phyloP scores from a whole-genome alignment of 2,113 vertebrate genomes.

The Lagopus leucura region DNA sequence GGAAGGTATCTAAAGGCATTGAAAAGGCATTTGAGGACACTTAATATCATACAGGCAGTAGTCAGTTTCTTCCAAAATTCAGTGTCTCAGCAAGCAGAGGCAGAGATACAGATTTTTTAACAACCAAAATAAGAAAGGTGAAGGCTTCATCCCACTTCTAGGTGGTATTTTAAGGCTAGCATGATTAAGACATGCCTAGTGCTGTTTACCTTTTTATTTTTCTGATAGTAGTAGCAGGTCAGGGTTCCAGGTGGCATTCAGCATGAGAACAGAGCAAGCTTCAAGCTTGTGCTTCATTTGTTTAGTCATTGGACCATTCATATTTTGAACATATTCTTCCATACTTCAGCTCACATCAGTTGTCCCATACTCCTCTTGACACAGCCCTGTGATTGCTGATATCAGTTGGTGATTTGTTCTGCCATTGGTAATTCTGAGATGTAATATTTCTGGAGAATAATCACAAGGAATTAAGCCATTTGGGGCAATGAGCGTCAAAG shows the following conservation, averaged over 20 bases:
- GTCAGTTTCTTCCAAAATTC: not conserved
- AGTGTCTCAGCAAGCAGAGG: not conserved
- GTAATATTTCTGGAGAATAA: not conserved
- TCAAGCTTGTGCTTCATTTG: not conserved
- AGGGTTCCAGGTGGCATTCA: not conserved
- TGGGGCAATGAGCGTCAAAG: not conserved
- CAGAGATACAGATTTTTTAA: not conserved
- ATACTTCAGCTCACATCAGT: not conserved
- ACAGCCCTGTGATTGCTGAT: not conserved
- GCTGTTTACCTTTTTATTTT: not conserved
- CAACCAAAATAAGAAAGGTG: conserved; percentile 30
- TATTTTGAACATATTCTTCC: not conserved
- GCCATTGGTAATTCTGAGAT: not conserved
- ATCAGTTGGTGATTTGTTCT: not conserved
- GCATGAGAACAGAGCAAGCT: not conserved
- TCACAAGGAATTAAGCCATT: not conserved
- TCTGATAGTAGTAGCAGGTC: not conserved
- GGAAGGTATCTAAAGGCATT: not conserved
- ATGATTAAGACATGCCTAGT: conserved; percentile 29
- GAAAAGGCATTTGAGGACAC: conserved; percentile 21
- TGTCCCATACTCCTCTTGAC: not conserved
- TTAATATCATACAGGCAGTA: not conserved
- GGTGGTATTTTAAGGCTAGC: conserved; percentile 22
- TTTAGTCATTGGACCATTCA: not conserved
- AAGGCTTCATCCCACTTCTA: conserved; percentile 26